Evolutionary conservation across 2,888 invertebrate species (phyloP).

Genomic region (Pasiphila rectangulata): DNA sequence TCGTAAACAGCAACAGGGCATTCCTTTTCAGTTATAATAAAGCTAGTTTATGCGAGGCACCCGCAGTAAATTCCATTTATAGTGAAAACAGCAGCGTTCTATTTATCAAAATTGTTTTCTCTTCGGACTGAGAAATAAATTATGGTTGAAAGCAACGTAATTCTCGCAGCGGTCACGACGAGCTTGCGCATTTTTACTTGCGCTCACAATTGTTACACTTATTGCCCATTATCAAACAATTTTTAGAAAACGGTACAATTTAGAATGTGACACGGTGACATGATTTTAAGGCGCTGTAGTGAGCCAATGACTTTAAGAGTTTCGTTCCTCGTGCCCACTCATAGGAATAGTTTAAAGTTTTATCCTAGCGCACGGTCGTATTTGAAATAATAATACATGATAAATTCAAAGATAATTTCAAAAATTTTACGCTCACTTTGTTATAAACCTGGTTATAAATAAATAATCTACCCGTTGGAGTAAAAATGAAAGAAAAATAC

Average conservation of each 20-base stretch:
- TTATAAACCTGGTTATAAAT: no score
- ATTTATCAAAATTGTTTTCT: constrained; percentile 33
- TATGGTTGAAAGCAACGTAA: constrained; percentile 25
- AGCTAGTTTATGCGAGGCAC: constrained; percentile 28
- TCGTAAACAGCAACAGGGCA: neutral
- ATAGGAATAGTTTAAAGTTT: no score
- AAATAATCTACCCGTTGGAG: no score
- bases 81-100: constrained; percentile 27
- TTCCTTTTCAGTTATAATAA: constrained; percentile 22
- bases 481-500: no score
- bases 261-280: constrained; percentile 1
- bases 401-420: no score
- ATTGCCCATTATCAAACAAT: constrained; percentile 1
- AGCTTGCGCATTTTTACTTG: constrained; percentile 21
- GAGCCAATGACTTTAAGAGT: no score
- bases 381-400: no score
- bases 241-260: constrained; percentile 1
- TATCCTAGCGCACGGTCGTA: no score
- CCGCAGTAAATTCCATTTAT: constrained; percentile 30
- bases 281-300: no score
- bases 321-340: no score
- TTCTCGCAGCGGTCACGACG: constrained; percentile 24
- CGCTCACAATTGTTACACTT: neutral
- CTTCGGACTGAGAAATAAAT: constrained; percentile 22
- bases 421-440: no score